Evolutionary conservation across 2,797 vertebrate species (phyloP).

Genomic region (Psittacula derbiana): DNA sequence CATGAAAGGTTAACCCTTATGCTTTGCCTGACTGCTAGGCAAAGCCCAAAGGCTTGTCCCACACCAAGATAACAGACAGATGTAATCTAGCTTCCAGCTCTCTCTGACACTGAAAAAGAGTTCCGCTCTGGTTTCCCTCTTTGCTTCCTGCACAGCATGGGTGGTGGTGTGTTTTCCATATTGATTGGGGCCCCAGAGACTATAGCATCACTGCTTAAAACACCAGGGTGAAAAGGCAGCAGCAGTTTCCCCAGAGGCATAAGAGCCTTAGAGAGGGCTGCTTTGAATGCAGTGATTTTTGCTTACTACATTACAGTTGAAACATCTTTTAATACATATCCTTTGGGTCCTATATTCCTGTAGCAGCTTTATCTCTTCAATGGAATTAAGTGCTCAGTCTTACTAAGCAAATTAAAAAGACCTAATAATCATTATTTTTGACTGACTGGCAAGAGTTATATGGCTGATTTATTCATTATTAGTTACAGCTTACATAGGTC

Average conservation of each 20-base stretch:
- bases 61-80: rapidly evolving
- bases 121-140: not conserved
- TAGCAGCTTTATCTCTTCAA: conserved; percentile 9
- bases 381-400: conserved; percentile 7
- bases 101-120: not conserved
- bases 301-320: not conserved
- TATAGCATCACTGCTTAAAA: not conserved
- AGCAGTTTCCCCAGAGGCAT: not conserved
- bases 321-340: conserved; percentile 12
- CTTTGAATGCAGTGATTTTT: not conserved
- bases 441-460: not conserved
- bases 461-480: not conserved
- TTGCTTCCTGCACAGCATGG: not conserved
- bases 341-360: conserved; percentile 10
- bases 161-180: not conserved
- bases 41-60: not conserved
- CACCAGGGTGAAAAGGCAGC: not conserved
- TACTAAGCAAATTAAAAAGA: conserved; percentile 26
- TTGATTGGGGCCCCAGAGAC: not conserved
- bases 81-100: not conserved
- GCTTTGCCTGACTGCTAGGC: not conserved
- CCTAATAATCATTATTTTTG: conserved; percentile 28
- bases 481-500: not conserved
- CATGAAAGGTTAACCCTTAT: not conserved
- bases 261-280: not conserved